A percentile compares a stretch with the other conserved stretches of the same genome.
These are phyloP conservation scores for Bucorvus abyssinicus DNA, from an alignment of 2,797 vertebrate genomes.

Conservation along the genomic window DNA sequence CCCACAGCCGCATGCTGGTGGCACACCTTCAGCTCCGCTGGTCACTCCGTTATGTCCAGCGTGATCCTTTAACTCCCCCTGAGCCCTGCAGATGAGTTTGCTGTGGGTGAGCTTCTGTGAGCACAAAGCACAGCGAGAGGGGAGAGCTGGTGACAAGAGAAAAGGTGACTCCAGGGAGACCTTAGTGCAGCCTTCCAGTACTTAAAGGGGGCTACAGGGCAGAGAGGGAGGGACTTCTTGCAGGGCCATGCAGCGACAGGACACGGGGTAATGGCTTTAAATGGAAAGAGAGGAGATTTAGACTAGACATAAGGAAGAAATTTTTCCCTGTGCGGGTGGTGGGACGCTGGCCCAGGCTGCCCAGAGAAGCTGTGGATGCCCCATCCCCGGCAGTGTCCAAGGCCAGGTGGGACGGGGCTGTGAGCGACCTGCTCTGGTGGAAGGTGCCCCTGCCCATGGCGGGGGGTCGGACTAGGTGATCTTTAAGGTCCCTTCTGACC, in stretches of 20 bases:
- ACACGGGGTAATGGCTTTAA: neutral
- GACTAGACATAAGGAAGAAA: neutral
- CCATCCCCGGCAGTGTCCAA: neutral
- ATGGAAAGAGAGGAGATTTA: neutral
- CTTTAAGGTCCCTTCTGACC: neutral
- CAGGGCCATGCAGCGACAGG: neutral
- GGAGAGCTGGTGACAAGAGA: neutral
- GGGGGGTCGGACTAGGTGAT: too few relatives aligned
- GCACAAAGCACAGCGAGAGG: neutral
- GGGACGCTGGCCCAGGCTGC: neutral
- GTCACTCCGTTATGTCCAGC: too few relatives aligned
- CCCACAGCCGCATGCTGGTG: accelerated
- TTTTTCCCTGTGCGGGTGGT: neutral
- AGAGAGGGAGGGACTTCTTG: neutral
- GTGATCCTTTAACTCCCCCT: neutral
- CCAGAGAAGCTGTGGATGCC: neutral
- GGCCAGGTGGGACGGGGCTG: neutral
- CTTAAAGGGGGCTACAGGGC: neutral
- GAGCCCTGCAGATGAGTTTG: neutral
- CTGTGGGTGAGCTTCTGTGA: neutral
- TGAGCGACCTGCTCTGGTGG: neutral
- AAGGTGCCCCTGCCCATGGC: neutral
- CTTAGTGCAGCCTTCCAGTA: neutral
- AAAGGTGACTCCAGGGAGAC: neutral
- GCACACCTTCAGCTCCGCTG: neutral